These are phyloP conservation scores for Ormyrus nitidulus DNA, from an alignment of 2,888 invertebrate genomes.

Conservation along the genomic window DNA sequence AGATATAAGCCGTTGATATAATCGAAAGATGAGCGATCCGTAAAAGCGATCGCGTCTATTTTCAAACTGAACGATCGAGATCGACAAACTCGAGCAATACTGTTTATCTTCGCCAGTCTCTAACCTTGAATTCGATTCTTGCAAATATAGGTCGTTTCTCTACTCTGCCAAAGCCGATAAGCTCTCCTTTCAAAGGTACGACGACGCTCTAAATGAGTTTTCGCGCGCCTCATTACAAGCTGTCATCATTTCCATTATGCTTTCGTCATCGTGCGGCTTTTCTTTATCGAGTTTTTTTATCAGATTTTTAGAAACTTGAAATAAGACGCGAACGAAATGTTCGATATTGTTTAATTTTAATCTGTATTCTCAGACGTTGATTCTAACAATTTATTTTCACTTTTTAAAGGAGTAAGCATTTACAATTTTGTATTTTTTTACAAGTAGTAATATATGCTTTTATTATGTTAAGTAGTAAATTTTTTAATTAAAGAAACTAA, in stretches of 20 bases:
- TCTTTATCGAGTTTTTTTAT: neutral
- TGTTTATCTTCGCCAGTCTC: slow-evolving; percentile 35
- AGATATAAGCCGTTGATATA: neutral
- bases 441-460: too few species aligned
- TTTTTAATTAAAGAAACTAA: too few species aligned
- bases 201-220: slow-evolving; percentile 51
- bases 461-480: neutral
- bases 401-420: too few species aligned
- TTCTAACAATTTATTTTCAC: too few species aligned
- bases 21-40: neutral
- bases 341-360: too few species aligned
- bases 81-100: slow-evolving; percentile 44
- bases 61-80: slow-evolving; percentile 35
- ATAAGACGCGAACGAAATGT: too few species aligned
- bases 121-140: slow-evolving; percentile 56
- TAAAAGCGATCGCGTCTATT: slow-evolving; percentile 28
- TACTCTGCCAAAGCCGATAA: slow-evolving; percentile 71
- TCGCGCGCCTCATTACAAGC: neutral
- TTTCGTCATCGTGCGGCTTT: neutral
- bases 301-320: neutral
- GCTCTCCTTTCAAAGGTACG: slow-evolving; percentile 71
- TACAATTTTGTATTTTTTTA: too few species aligned
- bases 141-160: slow-evolving; percentile 65
- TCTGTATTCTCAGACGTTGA: too few species aligned
- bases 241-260: neutral